Base-by-base conservation (phyloP, 1,140 invertebrate genomes). In the Drosophila parvula region DNA sequence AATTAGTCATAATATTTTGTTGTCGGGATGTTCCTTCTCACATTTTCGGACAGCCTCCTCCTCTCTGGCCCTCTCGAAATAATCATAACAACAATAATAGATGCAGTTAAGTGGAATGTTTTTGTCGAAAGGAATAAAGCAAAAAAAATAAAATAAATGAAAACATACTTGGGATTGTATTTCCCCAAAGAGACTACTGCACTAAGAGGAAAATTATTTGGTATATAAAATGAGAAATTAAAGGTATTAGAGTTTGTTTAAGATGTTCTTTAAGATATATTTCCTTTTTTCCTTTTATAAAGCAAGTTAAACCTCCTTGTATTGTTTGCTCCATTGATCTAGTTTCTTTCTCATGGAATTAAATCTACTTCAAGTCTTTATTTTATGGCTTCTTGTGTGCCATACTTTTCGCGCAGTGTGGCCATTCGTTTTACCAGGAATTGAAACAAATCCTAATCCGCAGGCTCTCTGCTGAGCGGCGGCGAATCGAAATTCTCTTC, bases 1-100 rank as follows among this genome's bases (percentile, higher is more conserved):
- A 73, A 73, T 73, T 73, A 73, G 69, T 73, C 69, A 73, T 71
- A 73, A 73, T 71, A 73, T 73, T 73, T 71, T 73, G 51, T 43
- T 59, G 30, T 22, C 38, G 67, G 69, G 67, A 71, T 73, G 69
- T 73, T 73, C 69, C 69, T 71, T 71, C 69, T 73, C 69, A 73
- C 68, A 59, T 59, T 71, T 71, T 71, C 30, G 43, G 65, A 71
- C 68, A 71, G 53, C 32, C 7, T 7, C 32, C 7, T 7, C 32
- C 30, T 8, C 57, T 43, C 22, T 22, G 0, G 14, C 4, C 10
- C 22, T n/a, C n/a, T n/a, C n/a, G 22, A 22, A 22, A 22, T 67
- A 69, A 67, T 69, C 62, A 69, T 67, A 41, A 50, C 47, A 53
- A 67, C 38, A 65, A 71, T 71, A 71, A 71, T 71, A 71, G 68